phyloP scores from a whole-genome alignment of 2,113 vertebrate species.

The Paralichthys olivaceus region DNA sequence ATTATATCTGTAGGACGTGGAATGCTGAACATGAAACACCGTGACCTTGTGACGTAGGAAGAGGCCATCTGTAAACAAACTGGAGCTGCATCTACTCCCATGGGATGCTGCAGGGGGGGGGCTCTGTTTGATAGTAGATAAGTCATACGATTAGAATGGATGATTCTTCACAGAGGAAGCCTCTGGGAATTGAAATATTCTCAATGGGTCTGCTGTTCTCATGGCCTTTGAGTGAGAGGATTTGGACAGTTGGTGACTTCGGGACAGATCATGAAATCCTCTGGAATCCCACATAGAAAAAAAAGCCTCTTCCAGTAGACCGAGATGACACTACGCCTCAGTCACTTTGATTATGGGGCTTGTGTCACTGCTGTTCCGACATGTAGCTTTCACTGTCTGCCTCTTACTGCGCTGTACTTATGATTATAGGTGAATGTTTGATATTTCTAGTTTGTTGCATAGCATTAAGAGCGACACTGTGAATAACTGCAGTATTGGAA shows the following conservation, averaged over 20 bases:
- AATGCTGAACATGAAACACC: constrained; percentile 64
- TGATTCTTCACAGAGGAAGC: constrained; percentile 52
- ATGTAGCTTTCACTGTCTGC: not conserved
- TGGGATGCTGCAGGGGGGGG: constrained; percentile 13
- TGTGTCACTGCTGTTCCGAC: too few relatives aligned
- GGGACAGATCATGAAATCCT: constrained; percentile 34
- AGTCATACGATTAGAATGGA: constrained; percentile 38
- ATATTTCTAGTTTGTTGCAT: not conserved
- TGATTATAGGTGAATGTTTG: not conserved
- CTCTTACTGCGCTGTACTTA: not conserved
- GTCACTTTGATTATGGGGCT: not conserved
- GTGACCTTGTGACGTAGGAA: constrained; percentile 68
- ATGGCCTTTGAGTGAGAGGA: constrained; percentile 67
- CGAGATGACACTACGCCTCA: not conserved
- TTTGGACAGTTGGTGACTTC: constrained; percentile 59
- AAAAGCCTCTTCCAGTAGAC: constrained; percentile 4
- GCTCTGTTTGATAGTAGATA: constrained; percentile 44
- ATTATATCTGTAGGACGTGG: constrained; percentile 60
- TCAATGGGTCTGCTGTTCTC: constrained; percentile 69
- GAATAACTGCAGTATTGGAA: too few relatives aligned
- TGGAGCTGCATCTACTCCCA: constrained; percentile 48
- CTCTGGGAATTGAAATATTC: constrained; percentile 47
- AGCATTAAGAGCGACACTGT: not conserved
- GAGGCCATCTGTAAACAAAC: constrained; percentile 70
- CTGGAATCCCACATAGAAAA: not conserved